These are phyloP conservation scores for Calephelis perditalis DNA, from an alignment of 2,888 invertebrate genomes.

Conservation along the genomic window DNA sequence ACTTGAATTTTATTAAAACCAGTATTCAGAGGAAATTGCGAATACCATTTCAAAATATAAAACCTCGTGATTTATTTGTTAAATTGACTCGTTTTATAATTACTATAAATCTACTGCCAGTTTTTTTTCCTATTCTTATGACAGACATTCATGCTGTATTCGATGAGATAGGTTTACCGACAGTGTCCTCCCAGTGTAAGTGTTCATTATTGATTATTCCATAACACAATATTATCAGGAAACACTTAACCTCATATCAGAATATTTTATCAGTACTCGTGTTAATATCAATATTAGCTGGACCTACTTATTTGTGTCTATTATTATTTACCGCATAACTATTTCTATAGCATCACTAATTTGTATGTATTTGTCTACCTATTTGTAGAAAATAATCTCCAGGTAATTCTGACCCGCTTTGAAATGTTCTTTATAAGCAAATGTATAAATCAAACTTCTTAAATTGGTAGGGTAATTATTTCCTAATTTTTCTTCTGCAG, in stretches of 20 bases:
- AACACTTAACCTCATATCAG: conserved; percentile 15
- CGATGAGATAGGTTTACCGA: no score
- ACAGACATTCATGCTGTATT: not conserved
- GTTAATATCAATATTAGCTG: conserved; percentile 9
- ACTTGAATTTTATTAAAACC: not conserved
- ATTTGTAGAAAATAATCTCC: no score
- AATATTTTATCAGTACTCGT: conserved; percentile 8
- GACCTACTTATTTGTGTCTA: conserved; percentile 6
- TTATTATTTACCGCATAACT: not conserved
- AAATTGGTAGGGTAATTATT: no score
- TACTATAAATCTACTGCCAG: no score
- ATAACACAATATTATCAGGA: conserved; percentile 8
- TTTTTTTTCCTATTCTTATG: not conserved
- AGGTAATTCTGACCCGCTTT: no score
- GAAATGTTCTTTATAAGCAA: no score
- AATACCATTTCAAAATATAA: not conserved
- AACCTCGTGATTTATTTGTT: not conserved
- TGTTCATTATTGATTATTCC: conserved; percentile 6
- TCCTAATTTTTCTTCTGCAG: no score
- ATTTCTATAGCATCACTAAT: no score
- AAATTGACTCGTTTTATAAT: no score
- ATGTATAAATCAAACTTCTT: no score
- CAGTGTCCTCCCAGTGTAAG: not conserved
- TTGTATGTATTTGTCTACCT: no score
- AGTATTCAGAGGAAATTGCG: no score